Percentiles rank a stretch among this genome's conserved stretches.
Conservation (phyloP, 2,888 invertebrate species). For the Tinea semifulvella region DNA sequence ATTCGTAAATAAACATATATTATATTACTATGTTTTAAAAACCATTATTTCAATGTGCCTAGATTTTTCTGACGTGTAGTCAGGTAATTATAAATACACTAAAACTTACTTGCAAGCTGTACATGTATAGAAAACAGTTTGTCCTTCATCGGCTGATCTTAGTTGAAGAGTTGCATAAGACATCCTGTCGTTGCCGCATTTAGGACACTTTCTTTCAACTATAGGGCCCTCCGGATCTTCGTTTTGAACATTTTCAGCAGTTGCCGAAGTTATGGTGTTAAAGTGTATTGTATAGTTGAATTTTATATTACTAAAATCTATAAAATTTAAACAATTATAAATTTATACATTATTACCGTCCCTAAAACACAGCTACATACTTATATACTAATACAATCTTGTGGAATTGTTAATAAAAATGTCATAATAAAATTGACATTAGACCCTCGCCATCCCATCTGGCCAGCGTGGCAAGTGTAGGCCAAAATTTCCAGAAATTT, state of each 20-base stretch:
- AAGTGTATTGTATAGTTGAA: constrained; percentile 78
- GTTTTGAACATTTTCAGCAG: constrained; percentile 37
- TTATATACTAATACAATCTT: too few species aligned
- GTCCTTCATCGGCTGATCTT: constrained; percentile 98
- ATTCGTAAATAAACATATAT: too few species aligned
- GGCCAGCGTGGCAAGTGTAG: too few species aligned
- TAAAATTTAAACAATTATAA: constrained; percentile 30
- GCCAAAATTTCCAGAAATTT: too few species aligned
- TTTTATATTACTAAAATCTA: constrained; percentile 72
- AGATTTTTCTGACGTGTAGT: too few species aligned
- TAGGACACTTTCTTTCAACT: constrained; percentile 83
- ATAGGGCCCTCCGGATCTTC: constrained; percentile 76
- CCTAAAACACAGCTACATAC: too few species aligned
- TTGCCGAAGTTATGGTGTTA: constrained; percentile 60
- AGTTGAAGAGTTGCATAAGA: constrained; percentile 95
- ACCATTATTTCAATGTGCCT: too few species aligned
- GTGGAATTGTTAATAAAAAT: too few species aligned
- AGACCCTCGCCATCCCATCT: too few species aligned
- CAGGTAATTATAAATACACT: background rate
- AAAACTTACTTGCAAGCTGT: constrained; percentile 84
- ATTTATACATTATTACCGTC: too few species aligned
- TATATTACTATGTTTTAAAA: too few species aligned
- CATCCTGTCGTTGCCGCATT: constrained; percentile 92
- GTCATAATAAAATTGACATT: too few species aligned
- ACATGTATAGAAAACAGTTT: constrained; percentile 98